Evolutionary conservation across 2,888 invertebrate genomes (phyloP), one percentile per base, ranked within the genome.

Genomic region (Epinotia brunnichana): DNA sequence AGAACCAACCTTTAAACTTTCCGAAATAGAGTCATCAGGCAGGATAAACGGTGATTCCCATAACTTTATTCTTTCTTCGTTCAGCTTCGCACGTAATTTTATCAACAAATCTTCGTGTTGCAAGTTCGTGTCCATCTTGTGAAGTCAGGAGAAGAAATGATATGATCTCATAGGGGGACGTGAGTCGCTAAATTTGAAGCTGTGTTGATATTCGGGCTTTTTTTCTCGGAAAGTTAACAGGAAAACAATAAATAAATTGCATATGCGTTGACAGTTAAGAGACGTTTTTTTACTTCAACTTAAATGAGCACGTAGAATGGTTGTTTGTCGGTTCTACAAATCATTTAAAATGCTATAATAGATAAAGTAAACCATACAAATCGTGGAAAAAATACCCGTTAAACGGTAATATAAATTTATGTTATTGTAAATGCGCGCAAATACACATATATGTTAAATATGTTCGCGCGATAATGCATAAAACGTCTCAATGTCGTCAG

Each of bases 11-110:
- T 94, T 90, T 85, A 91, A 81, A 91, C 85, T 86, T 88, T 89
- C 91, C 19, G 94, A 90, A 39, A 85, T 74, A 61, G 76, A 81
- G 57, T 80, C 79, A 59, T 85, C 88, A 4, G 82, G 71, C 3
- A 86, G 84, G 63, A 94, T 94, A 83, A 95, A 97, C 0, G 97
- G 97, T 17, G 95, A 90, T 78, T 96, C 92, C 97, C 97, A 97
- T 73, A 97, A 86, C 83, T 96, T 96, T 5, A 97, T 92, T 76
- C 94, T 94, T 72, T 95, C 95, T 70, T 92, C 89, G 77, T 96
- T 96, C 48, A 97, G 87, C 80, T 94, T 95, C 0, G 95, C 95
- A 24, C 96, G 93, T 15, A 96, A 90, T 89, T 95, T 95, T 62
- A 95, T 94, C 17, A 95, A 88, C 77, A 95, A 88, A 86, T 95